phyloP scores from a whole-genome alignment of 2,888 invertebrate species.

The Athalia rosae region DNA sequence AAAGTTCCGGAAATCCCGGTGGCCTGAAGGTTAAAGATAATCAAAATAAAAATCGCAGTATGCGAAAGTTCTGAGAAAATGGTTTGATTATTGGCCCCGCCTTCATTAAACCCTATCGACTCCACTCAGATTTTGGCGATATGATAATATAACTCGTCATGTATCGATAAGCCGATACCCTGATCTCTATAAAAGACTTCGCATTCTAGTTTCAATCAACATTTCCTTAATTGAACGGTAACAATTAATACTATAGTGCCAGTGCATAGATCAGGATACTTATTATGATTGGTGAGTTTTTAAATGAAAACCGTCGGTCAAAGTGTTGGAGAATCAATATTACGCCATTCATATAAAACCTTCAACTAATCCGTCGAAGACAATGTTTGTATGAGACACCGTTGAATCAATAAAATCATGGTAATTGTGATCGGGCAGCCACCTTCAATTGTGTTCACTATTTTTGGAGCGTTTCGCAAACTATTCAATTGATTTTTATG shows the following conservation, averaged over 20 bases:
- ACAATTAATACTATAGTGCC: neutral
- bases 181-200: conserved; percentile 56
- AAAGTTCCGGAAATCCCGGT: no score
- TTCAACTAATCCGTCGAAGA: no score
- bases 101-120: conserved; percentile 10
- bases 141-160: conserved; percentile 56
- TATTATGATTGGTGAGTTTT: conserved; percentile 50
- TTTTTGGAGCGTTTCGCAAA: no score
- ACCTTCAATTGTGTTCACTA: no score
- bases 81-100: neutral
- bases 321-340: neutral
- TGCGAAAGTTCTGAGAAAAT: conserved; percentile 7
- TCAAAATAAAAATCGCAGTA: neutral
- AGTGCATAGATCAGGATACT: conserved; percentile 36
- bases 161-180: conserved; percentile 54
- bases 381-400: no score
- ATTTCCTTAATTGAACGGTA: neutral
- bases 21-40: no score
- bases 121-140: conserved; percentile 50
- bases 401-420: no score
- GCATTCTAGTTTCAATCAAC: neutral
- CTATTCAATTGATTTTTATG: no score
- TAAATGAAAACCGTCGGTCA: neutral
- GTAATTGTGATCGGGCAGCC: no score
- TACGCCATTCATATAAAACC: neutral